phyloP scores from a whole-genome alignment of 2,888 invertebrate species.

The Synanthedon tipuliformis region DNA sequence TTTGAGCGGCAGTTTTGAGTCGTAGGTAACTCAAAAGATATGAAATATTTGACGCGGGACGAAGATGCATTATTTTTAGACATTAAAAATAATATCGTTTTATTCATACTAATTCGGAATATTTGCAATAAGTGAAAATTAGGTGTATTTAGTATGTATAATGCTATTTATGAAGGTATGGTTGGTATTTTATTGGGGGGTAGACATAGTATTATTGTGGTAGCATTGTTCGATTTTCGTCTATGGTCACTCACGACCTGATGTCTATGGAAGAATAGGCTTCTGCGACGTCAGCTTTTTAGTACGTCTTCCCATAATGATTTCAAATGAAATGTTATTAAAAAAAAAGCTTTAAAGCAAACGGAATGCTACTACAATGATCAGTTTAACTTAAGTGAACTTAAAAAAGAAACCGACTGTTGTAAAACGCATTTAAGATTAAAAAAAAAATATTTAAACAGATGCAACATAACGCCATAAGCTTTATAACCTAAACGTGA shows the following conservation, averaged over 20 bases:
- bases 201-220: slow-evolving; percentile 37
- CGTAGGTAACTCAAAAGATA: too few relatives aligned
- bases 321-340: not conserved
- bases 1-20: too few relatives aligned
- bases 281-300: not conserved
- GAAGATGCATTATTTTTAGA: too few relatives aligned
- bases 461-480: slow-evolving; percentile 24
- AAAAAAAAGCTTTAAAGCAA: slow-evolving; percentile 1
- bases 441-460: slow-evolving; percentile 40
- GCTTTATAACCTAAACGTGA: slow-evolving; percentile 57
- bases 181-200: slow-evolving; percentile 4
- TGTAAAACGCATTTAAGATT: slow-evolving; percentile 54
- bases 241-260: not conserved
- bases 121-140: not conserved
- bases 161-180: not conserved
- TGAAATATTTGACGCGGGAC: too few relatives aligned
- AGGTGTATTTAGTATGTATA: not conserved
- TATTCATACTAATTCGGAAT: too few relatives aligned
- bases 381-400: slow-evolving; percentile 15
- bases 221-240: slow-evolving; percentile 26
- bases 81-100: too few relatives aligned
- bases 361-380: slow-evolving; percentile 55
- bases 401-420: slow-evolving; percentile 30
- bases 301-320: not conserved
- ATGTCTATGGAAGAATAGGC: not conserved